Percentiles rank a stretch among this genome's conserved stretches.
Evolutionary conservation across 2,113 vertebrate genomes (phyloP).

Genomic region (Trachemys scripta): DNA sequence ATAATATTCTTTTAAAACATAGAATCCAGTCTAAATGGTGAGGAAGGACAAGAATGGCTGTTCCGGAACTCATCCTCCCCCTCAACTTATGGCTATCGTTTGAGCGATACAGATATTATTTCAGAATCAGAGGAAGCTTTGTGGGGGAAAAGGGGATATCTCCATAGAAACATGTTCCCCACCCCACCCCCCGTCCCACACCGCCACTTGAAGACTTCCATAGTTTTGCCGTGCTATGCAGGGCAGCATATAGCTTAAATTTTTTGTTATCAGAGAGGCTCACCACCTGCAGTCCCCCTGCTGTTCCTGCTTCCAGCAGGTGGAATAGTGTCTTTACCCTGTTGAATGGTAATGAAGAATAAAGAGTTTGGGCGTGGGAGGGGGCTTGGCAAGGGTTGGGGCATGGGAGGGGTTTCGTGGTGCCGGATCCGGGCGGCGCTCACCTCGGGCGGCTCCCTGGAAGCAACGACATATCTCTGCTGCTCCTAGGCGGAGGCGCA

Average conservation of each 20-base stretch:
- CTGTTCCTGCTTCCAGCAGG: neutral
- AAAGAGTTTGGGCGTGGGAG: too few relatives aligned
- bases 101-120: neutral
- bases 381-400: too few relatives aligned
- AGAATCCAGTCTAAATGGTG: neutral
- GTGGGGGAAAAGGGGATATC: neutral
- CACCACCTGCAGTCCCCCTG: neutral
- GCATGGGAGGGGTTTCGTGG: too few relatives aligned
- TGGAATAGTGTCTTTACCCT: neutral
- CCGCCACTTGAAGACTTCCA: neutral
- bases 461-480: too few relatives aligned
- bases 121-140: neutral
- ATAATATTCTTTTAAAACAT: neutral
- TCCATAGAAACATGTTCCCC: neutral
- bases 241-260: neutral
- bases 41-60: neutral
- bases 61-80: neutral
- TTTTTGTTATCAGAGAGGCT: neutral
- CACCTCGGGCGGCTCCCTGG: too few relatives aligned
- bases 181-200: neutral
- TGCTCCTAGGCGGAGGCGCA: too few relatives aligned
- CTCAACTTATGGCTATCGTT: neutral
- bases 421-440: accelerated
- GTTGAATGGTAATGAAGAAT: neutral
- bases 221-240: neutral